Evolutionary conservation across 2,888 invertebrate species (phyloP), one percentile per base, ranked within the genome.

Genomic region (Blera fallax): DNA sequence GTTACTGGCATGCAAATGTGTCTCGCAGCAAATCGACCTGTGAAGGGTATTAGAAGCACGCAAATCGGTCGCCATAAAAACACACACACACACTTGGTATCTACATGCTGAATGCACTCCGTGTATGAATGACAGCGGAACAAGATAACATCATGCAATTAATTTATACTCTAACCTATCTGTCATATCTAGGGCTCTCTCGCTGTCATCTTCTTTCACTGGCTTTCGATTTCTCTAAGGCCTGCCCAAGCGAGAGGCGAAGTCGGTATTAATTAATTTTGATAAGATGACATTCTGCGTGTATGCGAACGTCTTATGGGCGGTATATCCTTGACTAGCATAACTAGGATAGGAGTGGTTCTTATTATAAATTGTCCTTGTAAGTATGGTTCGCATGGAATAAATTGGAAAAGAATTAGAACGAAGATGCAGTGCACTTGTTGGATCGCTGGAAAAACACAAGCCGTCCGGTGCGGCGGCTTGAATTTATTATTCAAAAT

Each of bases 71-170:
- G 8, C 32, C 7, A 48, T 48, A 11, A 5, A n/a, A 60, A 60
- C 27, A 43, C 60, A 43, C 52, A n/a, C 50, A 60, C 27, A 43
- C 60, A 43, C 52, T 34, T 14, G 29, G n/a, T 52, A 78, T 60
- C 60, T 27, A 67, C 62, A n/a, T n/a, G 54, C 32, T 76, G 70
- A 48, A 62, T 81, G 81, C 74, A 76, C 27, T 70, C 64, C 21
- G 52, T 78, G 65, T 27, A 60, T 83, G 77, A 83, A 83, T 83
- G 82, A 77, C 82, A 83, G 65, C 72, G 18, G 37, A 60, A 37
- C 72, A 50, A 58, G 82, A 83, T 83, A 83, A 54, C 77, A 83
- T 83, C 82, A 60, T 83, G 82, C 82, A 83, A 83, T 83, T 83
- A 83, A 83, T 83, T 78, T 78, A 83, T 37, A 58, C 60, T 52